Base-by-base conservation (phyloP, 2,113 vertebrate genomes). In the Lamprotornis superbus region DNA sequence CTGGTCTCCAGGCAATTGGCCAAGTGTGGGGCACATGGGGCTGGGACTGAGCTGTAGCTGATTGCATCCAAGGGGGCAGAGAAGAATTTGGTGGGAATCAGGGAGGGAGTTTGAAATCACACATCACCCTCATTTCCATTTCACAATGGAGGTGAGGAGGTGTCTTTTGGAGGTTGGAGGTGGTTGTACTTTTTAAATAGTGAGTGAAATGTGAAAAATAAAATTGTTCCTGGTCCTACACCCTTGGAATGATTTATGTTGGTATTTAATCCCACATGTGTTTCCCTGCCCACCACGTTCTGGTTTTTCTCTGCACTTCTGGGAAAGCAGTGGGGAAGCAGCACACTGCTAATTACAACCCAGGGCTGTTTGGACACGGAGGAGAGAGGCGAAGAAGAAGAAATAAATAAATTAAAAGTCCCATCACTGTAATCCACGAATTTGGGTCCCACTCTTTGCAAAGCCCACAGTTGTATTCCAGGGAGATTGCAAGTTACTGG, bases 141-240 rank as follows among this genome's bases (percentile, higher is more conserved):
- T 74, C 90, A 90, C 73, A 86, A 56, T 88, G 56, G 79, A 80
- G 90, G 82, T 1, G 16, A 90, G 77, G 79, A 87, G 94, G 80
- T 95, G 80, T 77, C 80, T 74, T 88, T 40, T 81, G 88, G 73
- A 90, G 89, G 80, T 83, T 4, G 86, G 86, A 95, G 90, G 94
- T 94, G 93, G 86, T 37, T 93, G 57, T 44, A 74, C 74, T 85
- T 89, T 94, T 90, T 83, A 88, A 91, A 74, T 74, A 52, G 69
- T 35, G 83, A 88, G 52, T 73, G 71, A 88, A 95, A 95, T 46
- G 78, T 86, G 82, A 89, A 93, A 94, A 94, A 46, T 67, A 70
- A 90, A 64, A 77, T 80, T 80, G 59, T 79, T 95, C 71, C 60
- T 10, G 2, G 81, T 83, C 70, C 90, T 90, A 90, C 92, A 83